phyloP scores from a whole-genome alignment of 2,888 invertebrate species.

The Eurois occulta region DNA sequence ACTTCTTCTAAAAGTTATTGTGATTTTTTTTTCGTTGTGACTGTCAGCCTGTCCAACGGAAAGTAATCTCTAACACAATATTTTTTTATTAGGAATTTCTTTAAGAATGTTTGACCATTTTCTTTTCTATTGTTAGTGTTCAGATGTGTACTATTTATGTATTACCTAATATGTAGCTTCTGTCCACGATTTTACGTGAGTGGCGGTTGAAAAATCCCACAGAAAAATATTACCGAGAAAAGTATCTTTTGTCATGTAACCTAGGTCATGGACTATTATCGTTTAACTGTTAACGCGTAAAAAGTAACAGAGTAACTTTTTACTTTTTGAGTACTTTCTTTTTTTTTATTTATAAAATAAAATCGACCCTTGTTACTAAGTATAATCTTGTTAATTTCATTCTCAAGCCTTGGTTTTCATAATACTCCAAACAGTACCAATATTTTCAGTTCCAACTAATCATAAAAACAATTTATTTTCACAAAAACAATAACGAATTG shows the following conservation, averaged over 20 bases:
- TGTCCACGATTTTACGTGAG: neutral
- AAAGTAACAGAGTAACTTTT: too few species aligned
- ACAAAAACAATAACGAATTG: neutral
- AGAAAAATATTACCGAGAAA: neutral
- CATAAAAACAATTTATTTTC: neutral
- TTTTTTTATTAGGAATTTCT: slow-evolving; percentile 11
- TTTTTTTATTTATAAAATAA: too few species aligned
- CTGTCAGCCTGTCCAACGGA: neutral
- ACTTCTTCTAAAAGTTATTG: slow-evolving; percentile 1
- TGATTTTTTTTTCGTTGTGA: neutral
- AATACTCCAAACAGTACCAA: neutral
- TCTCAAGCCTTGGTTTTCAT: neutral
- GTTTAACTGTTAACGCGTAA: neutral
- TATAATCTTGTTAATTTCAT: neutral
- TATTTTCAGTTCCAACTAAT: neutral
- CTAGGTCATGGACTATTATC: neutral
- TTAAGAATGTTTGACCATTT: neutral
- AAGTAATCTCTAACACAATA: slow-evolving; percentile 9
- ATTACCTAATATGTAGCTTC: neutral
- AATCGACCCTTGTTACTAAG: neutral
- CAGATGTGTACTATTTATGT: neutral
- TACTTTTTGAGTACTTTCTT: too few species aligned
- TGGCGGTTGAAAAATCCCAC: neutral
- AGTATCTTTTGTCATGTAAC: neutral
- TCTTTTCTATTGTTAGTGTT: neutral